These are phyloP conservation scores for Lampropteryx suffumata DNA, from an alignment of 2,888 invertebrate species.

Conservation along the genomic window DNA sequence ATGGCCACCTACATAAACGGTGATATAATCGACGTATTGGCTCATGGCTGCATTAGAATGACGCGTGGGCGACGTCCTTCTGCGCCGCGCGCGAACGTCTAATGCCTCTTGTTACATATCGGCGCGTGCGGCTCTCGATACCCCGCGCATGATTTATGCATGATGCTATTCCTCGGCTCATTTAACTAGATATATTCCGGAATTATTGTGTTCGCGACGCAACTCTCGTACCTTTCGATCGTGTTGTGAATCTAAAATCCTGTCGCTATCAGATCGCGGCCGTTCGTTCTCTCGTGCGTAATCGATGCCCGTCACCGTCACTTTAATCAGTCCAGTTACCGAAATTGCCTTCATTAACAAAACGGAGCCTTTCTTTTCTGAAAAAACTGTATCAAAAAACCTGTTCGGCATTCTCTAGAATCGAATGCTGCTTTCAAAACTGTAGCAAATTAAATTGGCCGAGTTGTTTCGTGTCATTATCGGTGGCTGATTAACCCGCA, in stretches of 20 bases:
- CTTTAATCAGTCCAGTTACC: slow-evolving; percentile 63
- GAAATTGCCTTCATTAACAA: slow-evolving; percentile 70
- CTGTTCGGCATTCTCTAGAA: slow-evolving; percentile 57
- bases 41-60: slow-evolving; percentile 58
- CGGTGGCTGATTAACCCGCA: slow-evolving; percentile 42
- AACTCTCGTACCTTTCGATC: slow-evolving; percentile 57
- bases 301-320: slow-evolving; percentile 57
- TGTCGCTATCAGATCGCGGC: slow-evolving; percentile 31
- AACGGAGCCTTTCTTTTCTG: slow-evolving; percentile 53
- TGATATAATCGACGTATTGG: slow-evolving; percentile 75
- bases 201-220: slow-evolving; percentile 68
- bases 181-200: slow-evolving; percentile 75
- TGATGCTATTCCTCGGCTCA: slow-evolving; percentile 67
- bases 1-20: slow-evolving; percentile 79
- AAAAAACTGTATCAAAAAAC: slow-evolving; percentile 60
- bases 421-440: slow-evolving; percentile 55
- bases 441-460: slow-evolving; percentile 55
- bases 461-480: slow-evolving; percentile 42
- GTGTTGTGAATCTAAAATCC: slow-evolving; percentile 62
- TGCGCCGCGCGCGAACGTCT: slow-evolving; percentile 53
- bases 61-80: slow-evolving; percentile 75
- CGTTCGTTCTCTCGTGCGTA: slow-evolving; percentile 47
- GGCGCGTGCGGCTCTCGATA: slow-evolving; percentile 53
- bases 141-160: slow-evolving; percentile 69
- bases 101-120: slow-evolving; percentile 54